Conservation (phyloP, 2,888 invertebrate species). For the Xestia ashworthii region DNA sequence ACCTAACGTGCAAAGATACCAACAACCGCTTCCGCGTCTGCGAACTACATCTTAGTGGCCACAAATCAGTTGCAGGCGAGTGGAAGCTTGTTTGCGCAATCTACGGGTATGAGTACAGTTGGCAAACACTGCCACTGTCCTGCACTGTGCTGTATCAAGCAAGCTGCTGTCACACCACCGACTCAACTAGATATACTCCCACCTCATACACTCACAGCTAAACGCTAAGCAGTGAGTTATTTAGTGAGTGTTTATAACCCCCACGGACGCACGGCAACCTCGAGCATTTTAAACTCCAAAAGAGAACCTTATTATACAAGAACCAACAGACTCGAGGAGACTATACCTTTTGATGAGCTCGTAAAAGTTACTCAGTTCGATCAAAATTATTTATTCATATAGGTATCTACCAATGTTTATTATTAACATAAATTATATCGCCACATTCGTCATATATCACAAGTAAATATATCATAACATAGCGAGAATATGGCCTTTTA, state of each 20-base stretch:
- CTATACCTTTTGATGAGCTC: constrained; percentile 29
- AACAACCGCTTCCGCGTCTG: constrained; percentile 70
- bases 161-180: not conserved
- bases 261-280: constrained; percentile 9
- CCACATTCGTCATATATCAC: constrained; percentile 49
- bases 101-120: constrained; percentile 52
- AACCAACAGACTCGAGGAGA: constrained; percentile 20
- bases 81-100: constrained; percentile 71
- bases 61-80: constrained; percentile 67
- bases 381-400: constrained; percentile 49
- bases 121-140: constrained; percentile 59
- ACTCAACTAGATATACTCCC: not conserved
- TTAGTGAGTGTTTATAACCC: constrained; percentile 8
- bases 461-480: constrained; percentile 39
- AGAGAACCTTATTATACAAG: constrained; percentile 12
- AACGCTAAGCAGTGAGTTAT: constrained; percentile 4
- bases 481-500: constrained; percentile 16
- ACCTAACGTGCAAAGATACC: constrained; percentile 67
- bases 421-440: constrained; percentile 56
- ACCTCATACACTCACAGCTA: constrained; percentile 9
- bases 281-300: constrained; percentile 11
- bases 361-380: constrained; percentile 36
- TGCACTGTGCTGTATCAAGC: constrained; percentile 25
- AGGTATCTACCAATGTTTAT: constrained; percentile 43
- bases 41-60: constrained; percentile 72